Base-by-base conservation (phyloP, 1,140 invertebrate genomes). In the Camponotus vicinus region DNA sequence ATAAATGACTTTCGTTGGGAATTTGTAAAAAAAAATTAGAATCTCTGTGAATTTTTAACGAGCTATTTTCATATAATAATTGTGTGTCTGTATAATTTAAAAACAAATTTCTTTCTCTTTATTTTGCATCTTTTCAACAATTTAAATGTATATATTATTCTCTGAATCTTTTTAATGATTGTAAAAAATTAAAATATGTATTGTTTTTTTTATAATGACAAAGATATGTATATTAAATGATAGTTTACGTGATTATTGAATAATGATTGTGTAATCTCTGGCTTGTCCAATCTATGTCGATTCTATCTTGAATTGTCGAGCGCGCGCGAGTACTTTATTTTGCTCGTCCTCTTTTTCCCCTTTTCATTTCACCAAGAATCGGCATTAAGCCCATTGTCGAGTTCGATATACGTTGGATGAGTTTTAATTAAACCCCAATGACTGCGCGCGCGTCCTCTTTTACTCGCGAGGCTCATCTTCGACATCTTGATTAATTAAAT, bases 371-470 rank as follows among this genome's bases (percentile, higher is more conserved):
- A 73, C 55, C 2, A 40, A 27, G 40, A 73, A 59, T n/a, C 67
- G 67, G 52, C 79, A 73, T 82, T 82, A 73, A 82, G 27, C 18
- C 67, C 55, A 82, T 82, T 73, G 79, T 82, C 79, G 66, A 71
- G 67, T 61, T 82, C 79, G 55, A 73, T 73, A 55, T 61, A 73
- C 67, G 67, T 73, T 82, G 40, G 32, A 27, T 59, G 78, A 70
- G 78, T 71, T 82, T 82, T 82, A 82, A 82, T 82, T 70, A 71
- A 82, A 82, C 78, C n/a, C 42, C 18, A 27, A 66, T 42, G 32
- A 37, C 21, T 45, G 13, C 15, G n/a, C 37, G n/a, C 45, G 32
- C 63, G 32, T 69, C 3, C 3, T 8, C 32, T 5, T 11, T 13
- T 32, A 55, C 37, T 11, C 52, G 15, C 13, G 45, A 7, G 15